These are phyloP conservation scores for Akabosia matsudoensis DNA, from an alignment of 1,140 invertebrate species.

Conservation along the genomic window DNA sequence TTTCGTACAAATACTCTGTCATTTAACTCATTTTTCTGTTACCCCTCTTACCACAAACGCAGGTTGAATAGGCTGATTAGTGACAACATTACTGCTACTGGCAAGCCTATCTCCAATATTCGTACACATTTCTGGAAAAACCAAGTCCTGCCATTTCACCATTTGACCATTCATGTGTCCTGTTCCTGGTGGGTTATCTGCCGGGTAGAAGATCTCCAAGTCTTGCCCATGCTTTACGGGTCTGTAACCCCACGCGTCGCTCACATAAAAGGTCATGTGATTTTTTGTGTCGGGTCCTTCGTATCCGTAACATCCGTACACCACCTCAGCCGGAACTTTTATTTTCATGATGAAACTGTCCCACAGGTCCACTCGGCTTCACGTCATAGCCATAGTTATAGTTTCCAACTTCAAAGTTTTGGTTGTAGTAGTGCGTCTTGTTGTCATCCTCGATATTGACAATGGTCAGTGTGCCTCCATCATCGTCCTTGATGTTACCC, in stretches of 20 bases:
- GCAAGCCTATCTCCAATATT: slow-evolving; percentile 51
- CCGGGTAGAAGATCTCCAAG: slow-evolving; percentile 64
- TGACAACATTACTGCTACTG: slow-evolving; percentile 22
- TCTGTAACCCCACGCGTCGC: slow-evolving; percentile 72
- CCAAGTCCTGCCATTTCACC: slow-evolving; percentile 60
- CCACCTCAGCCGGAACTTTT: slow-evolving; percentile 68
- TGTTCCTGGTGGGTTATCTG: slow-evolving; percentile 47
- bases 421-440: slow-evolving; percentile 67
- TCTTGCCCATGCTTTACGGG: slow-evolving; percentile 65
- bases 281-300: slow-evolving; percentile 63
- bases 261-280: slow-evolving; percentile 69
- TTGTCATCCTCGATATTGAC: slow-evolving; percentile 64
- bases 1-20: not conserved
- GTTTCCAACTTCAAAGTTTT: slow-evolving; percentile 67
- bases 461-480: slow-evolving; percentile 52
- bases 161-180: slow-evolving; percentile 54
- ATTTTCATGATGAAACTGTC: slow-evolving; percentile 74
- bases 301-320: slow-evolving; percentile 74
- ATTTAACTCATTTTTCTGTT: slow-evolving; percentile 22
- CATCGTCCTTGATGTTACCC: slow-evolving; percentile 9
- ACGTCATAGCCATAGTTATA: slow-evolving; percentile 72
- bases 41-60: not conserved
- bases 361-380: slow-evolving; percentile 57
- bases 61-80: not conserved
- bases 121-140: slow-evolving; percentile 62